Base-by-base conservation (phyloP, 1,140 invertebrate species). In the Lasioglossum baleicum region DNA sequence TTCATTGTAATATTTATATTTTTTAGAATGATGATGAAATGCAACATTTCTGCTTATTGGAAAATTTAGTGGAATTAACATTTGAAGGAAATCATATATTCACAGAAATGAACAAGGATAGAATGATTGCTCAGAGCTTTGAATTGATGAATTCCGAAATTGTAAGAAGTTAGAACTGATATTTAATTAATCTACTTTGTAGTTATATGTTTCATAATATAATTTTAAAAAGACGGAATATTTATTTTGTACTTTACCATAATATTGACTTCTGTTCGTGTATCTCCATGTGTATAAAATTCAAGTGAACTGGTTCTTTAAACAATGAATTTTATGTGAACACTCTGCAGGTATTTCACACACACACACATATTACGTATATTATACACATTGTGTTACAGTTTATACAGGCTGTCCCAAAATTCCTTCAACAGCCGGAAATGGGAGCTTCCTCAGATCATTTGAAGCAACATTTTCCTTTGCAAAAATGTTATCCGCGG, bases 1-100 rank as follows among this genome's bases (percentile, higher is more conserved):
- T 35, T 35, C 35, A 35, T 35, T 4, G 5, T 35, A 35, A 5
- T 56, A 22, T n/a, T n/a, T n/a, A 61, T 71, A 11, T 76, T 42
- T 79, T 58, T 61, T 48, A 88, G 85, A 68, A 87, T 53, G 75
- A 81, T 6, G 48, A 42, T 71, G 75, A 84, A 56, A 48, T 87
- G 2, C 63, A 84, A 69, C n/a, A 86, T 72, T 70, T 88, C 53
- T 53, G 15, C 7, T 35, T 15, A 17, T 48, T 88, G 42, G 65
- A 76, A 48, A 76, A 84, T 51, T 75, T 88, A 51, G 75, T 66
- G 63, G 87, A 88, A 78, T 40, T 88, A 26, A 88, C 86, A n/a
- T 61, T 87, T 11, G 51, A 80, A 26, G 87, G 86, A 15, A 88
- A 88, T 81, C 81, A 76, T 31, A 56, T 88, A 4, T 87, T 66